These are phyloP conservation scores for Chrysina gloriosa DNA, from an alignment of 2,888 invertebrate species.

Conservation along the genomic window DNA sequence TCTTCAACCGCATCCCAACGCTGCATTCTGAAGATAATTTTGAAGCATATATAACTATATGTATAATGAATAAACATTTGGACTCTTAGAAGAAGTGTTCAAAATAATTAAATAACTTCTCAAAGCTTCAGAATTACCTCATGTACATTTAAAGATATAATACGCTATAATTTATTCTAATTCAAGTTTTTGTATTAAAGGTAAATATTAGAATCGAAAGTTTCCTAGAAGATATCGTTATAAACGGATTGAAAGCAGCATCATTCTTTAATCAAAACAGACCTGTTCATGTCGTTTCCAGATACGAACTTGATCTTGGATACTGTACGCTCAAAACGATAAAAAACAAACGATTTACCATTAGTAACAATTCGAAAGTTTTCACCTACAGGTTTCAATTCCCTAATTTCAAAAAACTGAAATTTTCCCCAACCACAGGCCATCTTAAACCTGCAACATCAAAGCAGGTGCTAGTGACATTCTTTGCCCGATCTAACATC, in stretches of 20 bases:
- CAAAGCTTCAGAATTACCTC: too few relatives aligned
- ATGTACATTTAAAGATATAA: too few relatives aligned
- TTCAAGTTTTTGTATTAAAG: slow-evolving; percentile 48
- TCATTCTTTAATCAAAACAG: not conserved
- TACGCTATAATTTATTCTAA: not conserved
- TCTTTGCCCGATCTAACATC: slow-evolving; percentile 64
- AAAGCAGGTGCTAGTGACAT: slow-evolving; percentile 68
- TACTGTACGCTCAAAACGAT: slow-evolving; percentile 59
- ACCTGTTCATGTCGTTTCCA: slow-evolving; percentile 23
- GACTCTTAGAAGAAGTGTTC: too few relatives aligned
- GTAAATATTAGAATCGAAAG: slow-evolving; percentile 66
- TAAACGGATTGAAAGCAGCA: slow-evolving; percentile 58
- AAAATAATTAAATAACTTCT: too few relatives aligned
- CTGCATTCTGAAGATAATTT: too few relatives aligned
- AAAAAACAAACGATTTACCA: slow-evolving; percentile 61
- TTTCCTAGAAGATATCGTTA: slow-evolving; percentile 65
- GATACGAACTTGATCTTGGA: slow-evolving; percentile 63
- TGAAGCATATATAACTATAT: too few relatives aligned
- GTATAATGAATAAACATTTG: too few relatives aligned
- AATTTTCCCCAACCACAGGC: slow-evolving; percentile 66
- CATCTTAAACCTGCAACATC: slow-evolving; percentile 62
- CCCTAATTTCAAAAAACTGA: slow-evolving; percentile 55
- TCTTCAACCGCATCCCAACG: too few relatives aligned
- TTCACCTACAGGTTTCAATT: slow-evolving; percentile 64
- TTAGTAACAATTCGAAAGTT: slow-evolving; percentile 62